Conservation (phyloP, 1,140 invertebrate species). For the Rhagoletis pomonella region DNA sequence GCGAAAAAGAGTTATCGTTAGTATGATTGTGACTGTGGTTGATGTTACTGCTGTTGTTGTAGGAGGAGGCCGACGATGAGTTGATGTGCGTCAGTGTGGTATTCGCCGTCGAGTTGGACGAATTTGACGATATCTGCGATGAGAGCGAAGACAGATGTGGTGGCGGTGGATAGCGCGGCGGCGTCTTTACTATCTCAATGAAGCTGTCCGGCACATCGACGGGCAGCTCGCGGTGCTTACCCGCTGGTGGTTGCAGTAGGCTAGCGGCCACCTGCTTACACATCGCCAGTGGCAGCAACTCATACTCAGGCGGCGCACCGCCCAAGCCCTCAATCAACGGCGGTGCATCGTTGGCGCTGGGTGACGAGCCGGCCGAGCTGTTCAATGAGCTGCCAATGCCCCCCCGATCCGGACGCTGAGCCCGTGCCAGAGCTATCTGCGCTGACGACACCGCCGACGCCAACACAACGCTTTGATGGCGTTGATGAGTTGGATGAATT, state of each 20-base stretch:
- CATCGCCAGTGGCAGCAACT: constrained; percentile 62
- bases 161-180: constrained; percentile 83
- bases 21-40: constrained; percentile 31
- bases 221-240: constrained; percentile 80
- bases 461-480: background rate
- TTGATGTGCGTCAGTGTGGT: constrained; percentile 64
- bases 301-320: constrained; percentile 67
- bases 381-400: constrained; percentile 43
- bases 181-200: constrained; percentile 82
- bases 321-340: constrained; percentile 58
- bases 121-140: constrained; percentile 66
- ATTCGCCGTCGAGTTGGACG: constrained; percentile 68
- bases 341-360: constrained; percentile 51
- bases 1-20: constrained; percentile 41
- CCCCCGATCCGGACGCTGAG: no score
- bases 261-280: constrained; percentile 72
- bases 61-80: constrained; percentile 45
- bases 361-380: constrained; percentile 66
- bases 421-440: background rate
- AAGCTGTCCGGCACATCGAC: constrained; percentile 86
- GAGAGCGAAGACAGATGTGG: constrained; percentile 69
- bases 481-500: constrained; percentile 34
- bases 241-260: constrained; percentile 54
- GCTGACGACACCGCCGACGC: background rate
- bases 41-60: background rate